phyloP scores from a whole-genome alignment of 2,113 vertebrate genomes.

The Crocuta crocuta region DNA sequence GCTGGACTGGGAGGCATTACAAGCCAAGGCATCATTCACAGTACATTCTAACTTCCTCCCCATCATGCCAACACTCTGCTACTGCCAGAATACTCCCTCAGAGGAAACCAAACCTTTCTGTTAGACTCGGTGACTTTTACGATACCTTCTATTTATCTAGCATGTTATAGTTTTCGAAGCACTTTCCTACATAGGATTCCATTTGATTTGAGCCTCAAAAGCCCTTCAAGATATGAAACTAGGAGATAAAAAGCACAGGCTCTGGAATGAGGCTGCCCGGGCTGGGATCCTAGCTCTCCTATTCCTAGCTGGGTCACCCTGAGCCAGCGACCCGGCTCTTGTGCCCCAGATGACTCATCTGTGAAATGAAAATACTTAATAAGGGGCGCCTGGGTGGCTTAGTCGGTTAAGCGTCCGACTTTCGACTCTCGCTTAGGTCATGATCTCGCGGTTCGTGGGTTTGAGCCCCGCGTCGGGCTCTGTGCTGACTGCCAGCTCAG shows the following conservation, averaged over 20 bases:
- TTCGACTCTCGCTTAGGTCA: too few relatives aligned
- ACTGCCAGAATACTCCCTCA: slow-evolving; percentile 42
- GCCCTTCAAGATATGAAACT: not conserved
- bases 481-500: too few relatives aligned
- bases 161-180: slow-evolving; percentile 53
- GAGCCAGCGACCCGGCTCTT: not conserved
- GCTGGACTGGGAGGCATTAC: not conserved
- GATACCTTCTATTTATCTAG: slow-evolving; percentile 47
- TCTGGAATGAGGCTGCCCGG: not conserved
- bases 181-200: slow-evolving; percentile 55
- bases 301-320: not conserved
- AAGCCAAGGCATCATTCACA: slow-evolving; percentile 42
- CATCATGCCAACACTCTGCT: not conserved
- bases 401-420: too few relatives aligned
- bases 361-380: not conserved
- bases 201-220: slow-evolving; percentile 52
- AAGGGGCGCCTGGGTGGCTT: too few relatives aligned
- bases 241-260: slow-evolving; percentile 16
- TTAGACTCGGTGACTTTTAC: slow-evolving; percentile 44
- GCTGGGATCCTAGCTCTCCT: not conserved
- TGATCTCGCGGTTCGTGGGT: too few relatives aligned
- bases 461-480: too few relatives aligned
- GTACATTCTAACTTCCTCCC: slow-evolving; percentile 11
- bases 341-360: not conserved
- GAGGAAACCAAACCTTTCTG: slow-evolving; percentile 50